Conservation (phyloP, 2,888 invertebrate genomes). For the Rhogogaster chlorosoma region DNA sequence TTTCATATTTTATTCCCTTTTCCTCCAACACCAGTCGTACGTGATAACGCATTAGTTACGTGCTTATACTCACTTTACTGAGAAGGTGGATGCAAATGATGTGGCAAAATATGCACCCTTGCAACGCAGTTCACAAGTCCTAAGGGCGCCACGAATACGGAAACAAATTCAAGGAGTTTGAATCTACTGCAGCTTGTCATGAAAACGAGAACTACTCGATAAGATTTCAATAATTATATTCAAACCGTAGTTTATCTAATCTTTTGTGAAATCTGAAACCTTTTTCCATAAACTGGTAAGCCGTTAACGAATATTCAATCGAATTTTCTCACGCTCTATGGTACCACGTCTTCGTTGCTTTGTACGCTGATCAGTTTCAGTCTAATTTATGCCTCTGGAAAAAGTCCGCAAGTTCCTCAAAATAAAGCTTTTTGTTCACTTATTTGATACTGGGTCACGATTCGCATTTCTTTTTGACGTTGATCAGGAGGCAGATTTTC, state of each 20-base stretch:
- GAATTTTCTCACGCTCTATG: neutral
- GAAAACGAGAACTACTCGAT: neutral
- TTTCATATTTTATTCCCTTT: neutral
- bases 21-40: neutral
- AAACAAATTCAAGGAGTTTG: neutral
- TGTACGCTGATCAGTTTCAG: neutral
- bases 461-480: conserved; percentile 17
- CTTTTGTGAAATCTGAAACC: neutral
- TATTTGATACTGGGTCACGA: conserved; percentile 11
- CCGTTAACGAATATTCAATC: neutral
- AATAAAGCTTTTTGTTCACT: neutral
- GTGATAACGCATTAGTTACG: conserved; percentile 36
- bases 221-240: neutral
- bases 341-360: neutral
- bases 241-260: neutral
- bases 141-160: conserved; percentile 19
- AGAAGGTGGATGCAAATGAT: conserved; percentile 36
- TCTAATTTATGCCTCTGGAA: neutral
- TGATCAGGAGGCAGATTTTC: neutral
- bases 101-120: conserved; percentile 41
- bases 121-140: conserved; percentile 38
- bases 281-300: neutral
- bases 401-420: neutral
- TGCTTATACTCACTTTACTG: conserved; percentile 19
- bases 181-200: conserved; percentile 7